Evolutionary conservation across 1,140 invertebrate species (phyloP).

Genomic region (Gonatopus flavifemur): DNA sequence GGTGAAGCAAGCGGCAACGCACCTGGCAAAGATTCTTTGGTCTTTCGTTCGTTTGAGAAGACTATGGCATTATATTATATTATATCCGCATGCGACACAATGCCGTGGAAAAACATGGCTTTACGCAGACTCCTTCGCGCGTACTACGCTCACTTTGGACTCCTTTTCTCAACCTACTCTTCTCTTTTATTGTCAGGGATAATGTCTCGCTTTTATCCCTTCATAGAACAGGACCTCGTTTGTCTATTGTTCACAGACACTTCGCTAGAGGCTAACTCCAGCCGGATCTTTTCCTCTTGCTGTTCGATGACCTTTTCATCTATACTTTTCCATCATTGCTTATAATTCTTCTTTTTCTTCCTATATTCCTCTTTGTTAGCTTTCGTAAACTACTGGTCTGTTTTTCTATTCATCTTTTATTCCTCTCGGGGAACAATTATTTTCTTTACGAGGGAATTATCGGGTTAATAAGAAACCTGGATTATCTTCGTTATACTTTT

Average conservation of each 20-base stretch:
- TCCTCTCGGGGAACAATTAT: no score
- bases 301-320: slow-evolving; percentile 19
- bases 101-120: slow-evolving; percentile 43
- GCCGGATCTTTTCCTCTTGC: slow-evolving; percentile 24
- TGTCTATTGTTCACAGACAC: slow-evolving; percentile 36
- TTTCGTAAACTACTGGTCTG: no score
- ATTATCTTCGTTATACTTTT: no score
- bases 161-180: slow-evolving; percentile 31
- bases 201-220: slow-evolving; percentile 46
- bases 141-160: no score
- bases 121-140: slow-evolving; percentile 40
- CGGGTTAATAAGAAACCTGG: no score
- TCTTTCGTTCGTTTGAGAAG: no score
- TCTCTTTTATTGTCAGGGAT: slow-evolving; percentile 34
- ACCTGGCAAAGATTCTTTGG: slow-evolving; percentile 39
- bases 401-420: no score
- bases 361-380: background rate
- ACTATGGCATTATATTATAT: slow-evolving; percentile 39
- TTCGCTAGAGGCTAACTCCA: slow-evolving; percentile 30
- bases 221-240: slow-evolving; percentile 37
- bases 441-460: no score
- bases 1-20: slow-evolving; percentile 9
- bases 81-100: slow-evolving; percentile 47
- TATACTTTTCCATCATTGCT: no score
- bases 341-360: slow-evolving; percentile 5